Evolutionary conservation across 2,113 vertebrate species (phyloP).

Genomic region (Motacilla alba): DNA sequence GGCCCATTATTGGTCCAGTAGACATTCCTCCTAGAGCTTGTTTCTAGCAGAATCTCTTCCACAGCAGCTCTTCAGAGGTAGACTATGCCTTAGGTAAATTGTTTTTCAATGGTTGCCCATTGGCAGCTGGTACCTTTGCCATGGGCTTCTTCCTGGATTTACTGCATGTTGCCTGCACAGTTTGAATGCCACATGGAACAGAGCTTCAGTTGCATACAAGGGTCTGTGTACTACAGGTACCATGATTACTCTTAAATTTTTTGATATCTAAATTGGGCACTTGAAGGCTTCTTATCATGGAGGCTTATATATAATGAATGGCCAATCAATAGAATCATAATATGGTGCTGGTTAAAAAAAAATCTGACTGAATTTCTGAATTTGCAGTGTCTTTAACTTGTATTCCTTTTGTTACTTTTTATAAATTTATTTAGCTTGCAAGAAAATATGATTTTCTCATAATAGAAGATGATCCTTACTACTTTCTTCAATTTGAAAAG

Average conservation of each 20-base stretch:
- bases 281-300: background rate
- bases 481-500: conserved; percentile 94
- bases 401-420: background rate
- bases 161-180: background rate
- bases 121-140: background rate
- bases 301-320: background rate
- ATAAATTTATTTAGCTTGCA: conserved; percentile 79
- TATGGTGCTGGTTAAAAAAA: background rate
- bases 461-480: conserved; percentile 97
- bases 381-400: background rate
- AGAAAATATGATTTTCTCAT: conserved; percentile 91
- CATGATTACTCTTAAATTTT: background rate
- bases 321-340: background rate
- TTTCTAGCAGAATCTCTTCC: background rate
- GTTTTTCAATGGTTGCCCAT: background rate
- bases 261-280: background rate
- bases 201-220: background rate
- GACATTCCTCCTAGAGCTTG: background rate
- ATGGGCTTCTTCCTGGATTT: background rate
- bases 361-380: background rate
- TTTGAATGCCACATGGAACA: background rate
- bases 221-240: background rate
- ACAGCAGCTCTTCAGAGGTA: background rate
- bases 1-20: background rate
- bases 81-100: background rate